Evolutionary conservation across 2,113 vertebrate genomes (phyloP).

Genomic region (Microtus richardsoni): DNA sequence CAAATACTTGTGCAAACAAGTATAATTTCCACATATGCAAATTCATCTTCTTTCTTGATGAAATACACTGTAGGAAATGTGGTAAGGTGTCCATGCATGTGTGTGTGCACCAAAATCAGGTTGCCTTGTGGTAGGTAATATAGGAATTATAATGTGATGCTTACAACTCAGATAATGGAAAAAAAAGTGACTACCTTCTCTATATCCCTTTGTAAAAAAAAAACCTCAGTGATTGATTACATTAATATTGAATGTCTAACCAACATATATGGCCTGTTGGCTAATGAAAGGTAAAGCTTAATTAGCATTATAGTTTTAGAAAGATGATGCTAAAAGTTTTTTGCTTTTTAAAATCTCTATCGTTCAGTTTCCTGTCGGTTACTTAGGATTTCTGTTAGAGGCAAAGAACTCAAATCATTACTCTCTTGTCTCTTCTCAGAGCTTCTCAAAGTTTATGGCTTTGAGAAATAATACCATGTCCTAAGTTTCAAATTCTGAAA

Average conservation of each 20-base stretch:
- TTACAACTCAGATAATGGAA: constrained; percentile 50
- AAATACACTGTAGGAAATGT: neutral
- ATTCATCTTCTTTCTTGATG: neutral
- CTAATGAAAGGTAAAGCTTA: constrained; percentile 32
- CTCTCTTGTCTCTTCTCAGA: neutral
- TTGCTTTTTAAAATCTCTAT: neutral
- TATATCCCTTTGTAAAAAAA: constrained; percentile 3
- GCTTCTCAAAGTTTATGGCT: neutral
- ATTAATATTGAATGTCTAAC: neutral
- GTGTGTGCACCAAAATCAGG: neutral
- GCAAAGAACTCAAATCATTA: constrained; percentile 9
- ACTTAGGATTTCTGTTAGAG: constrained; percentile 3
- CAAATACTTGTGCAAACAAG: neutral
- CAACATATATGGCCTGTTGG: constrained; percentile 2
- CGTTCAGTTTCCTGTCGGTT: neutral
- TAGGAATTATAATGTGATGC: neutral
- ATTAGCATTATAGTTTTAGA: constrained; percentile 44
- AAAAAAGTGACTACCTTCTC: neutral
- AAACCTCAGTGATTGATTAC: neutral
- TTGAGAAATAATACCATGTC: constrained; percentile 30
- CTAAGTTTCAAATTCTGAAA: constrained; percentile 7
- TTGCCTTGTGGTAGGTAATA: constrained; percentile 3
- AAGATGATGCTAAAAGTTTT: neutral
- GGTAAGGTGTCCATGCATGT: neutral
- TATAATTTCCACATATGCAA: neutral